Evolutionary conservation across 2,888 invertebrate species (phyloP), one percentile per base, ranked within the genome.

Genomic region (Mantis religiosa): DNA sequence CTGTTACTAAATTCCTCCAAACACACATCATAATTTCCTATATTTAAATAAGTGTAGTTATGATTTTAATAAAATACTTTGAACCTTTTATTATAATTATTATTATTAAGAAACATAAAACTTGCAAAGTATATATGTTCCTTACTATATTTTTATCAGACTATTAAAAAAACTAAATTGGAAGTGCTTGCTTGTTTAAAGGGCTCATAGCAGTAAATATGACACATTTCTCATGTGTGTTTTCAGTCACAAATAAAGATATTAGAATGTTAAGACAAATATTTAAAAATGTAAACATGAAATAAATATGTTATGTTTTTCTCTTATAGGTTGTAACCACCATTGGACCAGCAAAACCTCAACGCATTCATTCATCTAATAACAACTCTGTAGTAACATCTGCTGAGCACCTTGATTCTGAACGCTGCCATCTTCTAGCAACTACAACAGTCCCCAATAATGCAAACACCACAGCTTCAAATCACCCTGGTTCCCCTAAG

Each of bases 271-370:
- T 71, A 71, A 71, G 3, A 71, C 4, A 14, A 20, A 20, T 71
- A 20, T 71, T 20, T 4, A 71, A 71, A 20, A 20, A 71, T 20
- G 8, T 20, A n/a, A n/a, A 0, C 15, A 20, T 20, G 6, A 71
- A 71, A 3, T 14, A 12, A 71, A 71, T 2, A 4, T 25, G 20
- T 71, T 20, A 71, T 20, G 25, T 3, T 71, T 71, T 71, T 20
- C 20, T 71, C 83, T 92, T 93, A 90, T 92, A 96, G 96, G 96
- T 96, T 95, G 95, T 96, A 95, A 96, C 96, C 90, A 95, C 96
- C 91, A 95, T 96, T 92, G 97, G 97, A 87, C 97, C 97, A 90
- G 95, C 96, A 90, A 97, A 97, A 93, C 97, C 97, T 20, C 96
- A 96, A 92, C 94, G 96, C 85, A 92, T 93, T 85, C 91, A 82